A percentile compares a stretch with the other conserved stretches of the same genome.
Conservation (phyloP, 2,888 invertebrate genomes). For the Leptogaster cylindrica region DNA sequence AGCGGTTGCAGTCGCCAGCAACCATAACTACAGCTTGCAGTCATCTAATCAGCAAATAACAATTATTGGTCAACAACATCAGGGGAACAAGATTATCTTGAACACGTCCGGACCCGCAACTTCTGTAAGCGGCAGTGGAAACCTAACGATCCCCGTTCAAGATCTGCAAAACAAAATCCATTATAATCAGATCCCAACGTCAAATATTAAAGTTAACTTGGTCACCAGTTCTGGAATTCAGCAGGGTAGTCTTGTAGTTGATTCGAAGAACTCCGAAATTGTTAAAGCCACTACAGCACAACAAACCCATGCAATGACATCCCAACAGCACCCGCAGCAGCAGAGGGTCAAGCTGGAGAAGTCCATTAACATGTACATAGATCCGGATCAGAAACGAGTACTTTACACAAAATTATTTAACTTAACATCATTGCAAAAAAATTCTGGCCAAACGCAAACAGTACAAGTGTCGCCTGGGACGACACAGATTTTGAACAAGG, state of each 20-base stretch:
- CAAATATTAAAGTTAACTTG: conserved; percentile 60
- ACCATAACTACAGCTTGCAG: conserved; percentile 61
- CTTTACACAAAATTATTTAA: conserved; percentile 59
- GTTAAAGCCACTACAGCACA: conserved; percentile 45
- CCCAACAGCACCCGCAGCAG: conserved; percentile 45
- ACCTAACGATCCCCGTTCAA: conserved; percentile 56
- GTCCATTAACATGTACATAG: conserved; percentile 48
- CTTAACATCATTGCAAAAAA: conserved; percentile 55
- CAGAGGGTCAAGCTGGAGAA: conserved; percentile 49
- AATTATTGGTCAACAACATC: conserved; percentile 54
- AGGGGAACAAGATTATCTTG: conserved; percentile 58
- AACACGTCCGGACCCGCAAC: conserved; percentile 53
- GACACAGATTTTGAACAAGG: conserved; percentile 43
- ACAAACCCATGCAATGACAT: conserved; percentile 15
- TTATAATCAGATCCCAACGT: conserved; percentile 57
- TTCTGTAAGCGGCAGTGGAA: conserved; percentile 48
- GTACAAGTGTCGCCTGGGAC: conserved; percentile 38
- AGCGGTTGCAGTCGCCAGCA: conserved; percentile 56
- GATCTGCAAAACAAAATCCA: conserved; percentile 58
- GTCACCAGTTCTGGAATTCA: conserved; percentile 54
- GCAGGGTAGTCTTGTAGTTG: conserved; percentile 51
- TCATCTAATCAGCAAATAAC: conserved; percentile 59
- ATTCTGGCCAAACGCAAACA: conserved; percentile 45
- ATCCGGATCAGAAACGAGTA: conserved; percentile 55
- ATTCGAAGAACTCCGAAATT: conserved; percentile 53